These are phyloP conservation scores for Mycalesis mineus DNA, from an alignment of 2,888 invertebrate species.

Conservation along the genomic window DNA sequence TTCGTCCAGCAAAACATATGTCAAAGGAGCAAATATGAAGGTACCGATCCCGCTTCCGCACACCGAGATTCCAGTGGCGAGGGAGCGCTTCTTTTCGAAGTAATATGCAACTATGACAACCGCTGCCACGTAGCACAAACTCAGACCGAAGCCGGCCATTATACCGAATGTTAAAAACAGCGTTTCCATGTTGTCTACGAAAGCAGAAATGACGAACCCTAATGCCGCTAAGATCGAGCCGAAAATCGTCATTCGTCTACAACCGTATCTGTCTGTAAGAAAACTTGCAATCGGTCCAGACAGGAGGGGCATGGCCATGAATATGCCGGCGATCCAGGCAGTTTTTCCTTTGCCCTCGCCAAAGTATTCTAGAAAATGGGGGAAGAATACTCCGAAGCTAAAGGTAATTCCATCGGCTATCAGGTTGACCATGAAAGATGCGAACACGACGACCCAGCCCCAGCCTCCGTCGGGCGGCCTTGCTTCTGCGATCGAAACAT, in stretches of 20 bases:
- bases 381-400: slow-evolving; percentile 93
- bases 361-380: slow-evolving; percentile 91
- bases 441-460: slow-evolving; percentile 95
- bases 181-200: slow-evolving; percentile 85
- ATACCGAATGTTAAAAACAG: slow-evolving; percentile 90
- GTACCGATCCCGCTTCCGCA: slow-evolving; percentile 94
- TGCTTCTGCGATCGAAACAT: slow-evolving; percentile 81
- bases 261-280: slow-evolving; percentile 89
- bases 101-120: slow-evolving; percentile 94
- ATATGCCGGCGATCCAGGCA: slow-evolving; percentile 92
- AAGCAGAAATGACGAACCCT: slow-evolving; percentile 88
- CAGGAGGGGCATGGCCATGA: slow-evolving; percentile 93
- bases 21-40: slow-evolving; percentile 90
- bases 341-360: slow-evolving; percentile 91
- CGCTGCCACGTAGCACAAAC: slow-evolving; percentile 92
- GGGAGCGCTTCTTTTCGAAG: slow-evolving; percentile 89
- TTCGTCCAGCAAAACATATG: slow-evolving; percentile 83
- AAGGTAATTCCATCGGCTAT: slow-evolving; percentile 96
- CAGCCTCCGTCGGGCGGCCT: slow-evolving; percentile 92
- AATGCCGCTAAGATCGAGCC: slow-evolving; percentile 86
- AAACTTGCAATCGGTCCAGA: slow-evolving; percentile 92
- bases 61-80: slow-evolving; percentile 91
- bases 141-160: slow-evolving; percentile 89
- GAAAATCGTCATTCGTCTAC: slow-evolving; percentile 86
- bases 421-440: slow-evolving; percentile 92